A percentile compares a stretch with the other conserved stretches of the same genome.
phyloP scores from a whole-genome alignment of 2,888 invertebrate genomes.

The Hermaeophaga mercurialis region DNA sequence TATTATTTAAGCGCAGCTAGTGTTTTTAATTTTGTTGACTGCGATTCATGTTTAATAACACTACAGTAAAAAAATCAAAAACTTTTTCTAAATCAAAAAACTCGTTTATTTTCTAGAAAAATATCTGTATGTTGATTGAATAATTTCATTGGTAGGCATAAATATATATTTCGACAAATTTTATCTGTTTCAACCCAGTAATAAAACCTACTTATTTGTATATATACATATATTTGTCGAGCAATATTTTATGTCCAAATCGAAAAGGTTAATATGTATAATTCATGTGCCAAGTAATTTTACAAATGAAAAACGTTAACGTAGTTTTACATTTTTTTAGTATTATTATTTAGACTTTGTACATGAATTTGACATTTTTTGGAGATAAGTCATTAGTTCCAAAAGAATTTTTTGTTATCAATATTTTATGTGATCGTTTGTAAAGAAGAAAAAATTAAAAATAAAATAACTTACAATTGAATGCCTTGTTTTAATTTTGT shows the following conservation, averaged over 20 bases:
- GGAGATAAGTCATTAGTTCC: constrained; percentile 41
- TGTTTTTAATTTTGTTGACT: neutral
- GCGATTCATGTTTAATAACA: too few relatives aligned
- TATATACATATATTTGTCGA: constrained; percentile 27
- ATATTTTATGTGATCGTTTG: constrained; percentile 24
- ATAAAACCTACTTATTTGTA: too few relatives aligned
- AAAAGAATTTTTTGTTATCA: constrained; percentile 25
- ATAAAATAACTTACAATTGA: too few relatives aligned
- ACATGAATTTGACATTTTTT: constrained; percentile 38
- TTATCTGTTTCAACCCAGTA: neutral
- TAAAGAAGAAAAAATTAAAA: constrained; percentile 17
- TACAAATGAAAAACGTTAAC: constrained; percentile 13
- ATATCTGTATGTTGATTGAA: constrained; percentile 4
- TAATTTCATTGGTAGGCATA: constrained; percentile 7
- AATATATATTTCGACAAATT: constrained; percentile 3
- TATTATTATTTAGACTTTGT: constrained; percentile 30
- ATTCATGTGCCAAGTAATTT: constrained; percentile 36
- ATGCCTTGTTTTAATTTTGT: too few relatives aligned
- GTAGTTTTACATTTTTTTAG: constrained; percentile 23
- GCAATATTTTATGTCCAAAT: constrained; percentile 19
- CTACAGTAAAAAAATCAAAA: too few relatives aligned
- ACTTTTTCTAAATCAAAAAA: neutral
- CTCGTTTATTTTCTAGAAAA: constrained; percentile 3
- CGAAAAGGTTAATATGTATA: constrained; percentile 23
- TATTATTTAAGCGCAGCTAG: neutral